phyloP scores from a whole-genome alignment of 2,888 invertebrate genomes.

The Tanypteryx hageni region DNA sequence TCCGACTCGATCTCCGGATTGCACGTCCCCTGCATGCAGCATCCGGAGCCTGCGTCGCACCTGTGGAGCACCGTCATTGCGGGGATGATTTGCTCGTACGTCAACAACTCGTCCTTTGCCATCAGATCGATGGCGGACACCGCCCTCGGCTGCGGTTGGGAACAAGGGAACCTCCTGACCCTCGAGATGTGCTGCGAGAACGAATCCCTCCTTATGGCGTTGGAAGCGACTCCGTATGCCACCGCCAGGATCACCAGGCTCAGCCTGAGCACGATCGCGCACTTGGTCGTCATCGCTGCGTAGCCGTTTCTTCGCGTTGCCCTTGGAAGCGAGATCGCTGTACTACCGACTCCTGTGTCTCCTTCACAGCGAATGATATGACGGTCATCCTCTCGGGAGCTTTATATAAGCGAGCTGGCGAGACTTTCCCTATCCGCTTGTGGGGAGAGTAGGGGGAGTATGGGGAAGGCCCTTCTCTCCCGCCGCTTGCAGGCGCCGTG shows the following conservation, averaged over 20 bases:
- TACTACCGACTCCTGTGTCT: neutral
- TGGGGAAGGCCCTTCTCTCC: neutral
- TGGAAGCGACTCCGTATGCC: neutral
- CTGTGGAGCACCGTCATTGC: constrained; percentile 50
- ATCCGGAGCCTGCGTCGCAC: constrained; percentile 38
- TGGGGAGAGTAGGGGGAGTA: neutral
- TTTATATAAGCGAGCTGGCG: neutral
- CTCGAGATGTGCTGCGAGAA: constrained; percentile 16
- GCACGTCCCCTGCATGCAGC: constrained; percentile 33
- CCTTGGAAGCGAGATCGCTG: neutral
- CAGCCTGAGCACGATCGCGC: neutral
- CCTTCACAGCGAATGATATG: neutral
- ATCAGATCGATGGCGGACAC: neutral
- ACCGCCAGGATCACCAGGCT: neutral
- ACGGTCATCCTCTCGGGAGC: neutral
- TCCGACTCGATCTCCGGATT: neutral
- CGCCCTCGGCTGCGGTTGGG: constrained; percentile 27
- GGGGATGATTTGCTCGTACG: constrained; percentile 24
- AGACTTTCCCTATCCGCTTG: neutral
- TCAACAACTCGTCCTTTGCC: neutral
- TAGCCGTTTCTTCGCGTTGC: neutral
- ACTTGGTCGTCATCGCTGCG: neutral
- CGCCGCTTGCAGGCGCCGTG: neutral
- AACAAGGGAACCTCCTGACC: neutral
- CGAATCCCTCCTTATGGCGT: neutral